phyloP scores from a whole-genome alignment of 2,888 invertebrate genomes.

The Catocala sponsa region DNA sequence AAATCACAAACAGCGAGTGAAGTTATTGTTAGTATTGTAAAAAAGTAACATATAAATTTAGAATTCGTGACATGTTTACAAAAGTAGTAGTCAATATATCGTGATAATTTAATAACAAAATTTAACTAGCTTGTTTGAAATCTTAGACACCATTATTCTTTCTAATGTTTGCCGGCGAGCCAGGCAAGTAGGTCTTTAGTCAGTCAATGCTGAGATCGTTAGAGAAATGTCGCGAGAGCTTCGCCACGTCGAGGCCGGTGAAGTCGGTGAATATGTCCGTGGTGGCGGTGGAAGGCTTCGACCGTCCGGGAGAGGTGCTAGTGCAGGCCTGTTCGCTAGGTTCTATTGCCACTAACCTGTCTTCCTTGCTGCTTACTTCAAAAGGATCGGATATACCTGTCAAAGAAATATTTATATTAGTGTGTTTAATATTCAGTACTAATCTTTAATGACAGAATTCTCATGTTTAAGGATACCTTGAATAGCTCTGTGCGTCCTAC shows the following conservation, averaged over 20 bases:
- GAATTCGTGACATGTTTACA: no score
- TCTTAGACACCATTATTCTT: constrained; percentile 47
- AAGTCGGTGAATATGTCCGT: constrained; percentile 83
- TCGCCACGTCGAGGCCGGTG: constrained; percentile 81
- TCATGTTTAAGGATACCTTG: no score
- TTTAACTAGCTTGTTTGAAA: not conserved
- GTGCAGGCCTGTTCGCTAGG: constrained; percentile 65
- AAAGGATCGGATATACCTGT: constrained; percentile 84
- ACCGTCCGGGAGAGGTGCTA: constrained; percentile 58
- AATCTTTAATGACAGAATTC: no score
- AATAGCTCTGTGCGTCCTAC: no score
- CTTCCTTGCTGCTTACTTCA: constrained; percentile 82
- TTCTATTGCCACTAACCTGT: constrained; percentile 66
- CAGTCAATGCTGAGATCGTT: constrained; percentile 86
- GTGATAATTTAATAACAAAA: constrained; percentile 13
- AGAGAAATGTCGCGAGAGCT: constrained; percentile 82
- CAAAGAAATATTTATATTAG: constrained; percentile 6
- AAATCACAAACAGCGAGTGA: no score
- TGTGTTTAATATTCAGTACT: no score
- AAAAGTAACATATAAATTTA: no score
- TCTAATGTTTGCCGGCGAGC: constrained; percentile 72
- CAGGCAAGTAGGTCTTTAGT: constrained; percentile 82
- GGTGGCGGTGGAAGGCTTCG: constrained; percentile 67
- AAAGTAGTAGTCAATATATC: no score
- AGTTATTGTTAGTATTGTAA: no score